Conservation (phyloP, 2,113 vertebrate genomes). For the Camarhynchus parvulus region DNA sequence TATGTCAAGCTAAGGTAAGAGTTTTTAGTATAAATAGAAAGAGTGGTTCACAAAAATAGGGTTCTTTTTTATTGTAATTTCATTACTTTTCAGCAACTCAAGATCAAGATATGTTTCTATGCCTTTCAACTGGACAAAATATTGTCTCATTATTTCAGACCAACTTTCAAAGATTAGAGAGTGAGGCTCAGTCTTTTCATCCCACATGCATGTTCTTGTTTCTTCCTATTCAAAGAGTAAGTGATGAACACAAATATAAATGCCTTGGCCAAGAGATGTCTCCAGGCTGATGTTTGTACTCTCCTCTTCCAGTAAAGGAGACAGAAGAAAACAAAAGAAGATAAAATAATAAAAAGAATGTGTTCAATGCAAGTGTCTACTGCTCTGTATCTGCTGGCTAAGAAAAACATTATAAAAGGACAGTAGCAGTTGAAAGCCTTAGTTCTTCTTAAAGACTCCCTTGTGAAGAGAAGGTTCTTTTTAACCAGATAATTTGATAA, state of each 20-base stretch:
- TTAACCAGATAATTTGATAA: not conserved
- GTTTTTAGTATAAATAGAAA: not conserved
- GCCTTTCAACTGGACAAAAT: not conserved
- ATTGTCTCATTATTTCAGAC: not conserved
- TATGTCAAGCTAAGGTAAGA: not conserved
- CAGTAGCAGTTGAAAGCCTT: not conserved
- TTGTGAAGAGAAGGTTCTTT: not conserved
- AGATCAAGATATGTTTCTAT: not conserved
- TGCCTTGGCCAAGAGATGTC: not conserved
- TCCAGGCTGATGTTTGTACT: not conserved
- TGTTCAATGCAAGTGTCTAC: not conserved
- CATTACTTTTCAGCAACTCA: not conserved
- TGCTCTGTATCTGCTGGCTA: not conserved
- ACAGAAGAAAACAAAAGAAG: not conserved
- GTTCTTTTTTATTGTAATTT: not conserved
- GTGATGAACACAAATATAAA: not conserved
- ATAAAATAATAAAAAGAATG: not conserved
- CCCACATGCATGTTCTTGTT: not conserved
- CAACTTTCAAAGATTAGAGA: not conserved
- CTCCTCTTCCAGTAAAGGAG: not conserved
- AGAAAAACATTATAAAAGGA: not conserved
- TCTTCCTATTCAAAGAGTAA: not conserved
- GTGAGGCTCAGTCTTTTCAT: not conserved
- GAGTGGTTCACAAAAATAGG: not conserved
- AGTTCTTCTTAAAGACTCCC: not conserved